These are phyloP conservation scores for Drosophila suboccidentalis DNA, from an alignment of 2,888 invertebrate species.

Conservation along the genomic window DNA sequence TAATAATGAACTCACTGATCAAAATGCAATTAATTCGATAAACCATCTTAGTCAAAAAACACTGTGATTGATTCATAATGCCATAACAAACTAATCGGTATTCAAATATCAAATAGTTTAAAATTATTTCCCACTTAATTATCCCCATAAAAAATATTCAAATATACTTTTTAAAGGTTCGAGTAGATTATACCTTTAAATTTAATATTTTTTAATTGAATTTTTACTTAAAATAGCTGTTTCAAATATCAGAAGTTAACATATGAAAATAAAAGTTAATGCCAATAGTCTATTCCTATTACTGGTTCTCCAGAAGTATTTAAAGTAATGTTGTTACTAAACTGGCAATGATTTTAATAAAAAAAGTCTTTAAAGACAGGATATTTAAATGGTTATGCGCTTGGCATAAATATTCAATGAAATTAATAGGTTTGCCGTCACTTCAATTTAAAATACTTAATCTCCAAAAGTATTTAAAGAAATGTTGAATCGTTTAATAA, in stretches of 20 bases:
- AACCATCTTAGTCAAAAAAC: neutral
- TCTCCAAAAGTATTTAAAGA: constrained; percentile 12
- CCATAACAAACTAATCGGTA: neutral
- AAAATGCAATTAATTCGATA: constrained; percentile 1
- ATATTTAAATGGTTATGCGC: neutral
- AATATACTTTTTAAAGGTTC: neutral
- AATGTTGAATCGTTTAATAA: neutral
- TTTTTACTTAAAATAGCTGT: neutral
- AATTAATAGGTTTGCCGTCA: neutral
- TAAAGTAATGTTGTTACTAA: too few species aligned
- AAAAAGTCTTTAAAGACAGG: neutral
- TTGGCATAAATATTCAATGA: constrained; percentile 4
- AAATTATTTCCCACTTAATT: neutral
- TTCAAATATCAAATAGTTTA: neutral
- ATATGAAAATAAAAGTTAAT: neutral
- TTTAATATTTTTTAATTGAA: neutral
- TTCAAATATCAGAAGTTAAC: neutral
- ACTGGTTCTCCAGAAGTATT: too few species aligned
- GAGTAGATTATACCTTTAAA: neutral
- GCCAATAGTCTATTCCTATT: neutral
- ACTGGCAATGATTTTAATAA: neutral
- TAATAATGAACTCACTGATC: neutral
- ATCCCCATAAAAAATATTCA: neutral
- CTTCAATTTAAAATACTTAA: constrained; percentile 23
- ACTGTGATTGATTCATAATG: neutral